Evolutionary conservation across 2,797 vertebrate genomes (phyloP).

Genomic region (Eospalax fontanierii): DNA sequence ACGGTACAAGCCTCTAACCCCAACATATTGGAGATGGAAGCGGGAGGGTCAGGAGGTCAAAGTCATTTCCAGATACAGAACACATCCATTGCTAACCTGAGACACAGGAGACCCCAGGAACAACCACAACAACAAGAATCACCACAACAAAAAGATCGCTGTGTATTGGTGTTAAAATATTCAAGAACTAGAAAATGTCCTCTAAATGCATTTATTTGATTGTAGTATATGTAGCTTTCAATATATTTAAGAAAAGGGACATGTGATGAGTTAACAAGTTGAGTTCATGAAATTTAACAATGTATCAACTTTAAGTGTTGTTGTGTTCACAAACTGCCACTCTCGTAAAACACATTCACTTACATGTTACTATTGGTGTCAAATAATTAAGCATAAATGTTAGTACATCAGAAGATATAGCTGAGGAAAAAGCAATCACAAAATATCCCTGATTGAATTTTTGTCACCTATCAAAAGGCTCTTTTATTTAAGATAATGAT

Average conservation of each 20-base stretch:
- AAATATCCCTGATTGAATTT: not conserved
- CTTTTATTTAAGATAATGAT: constrained; percentile 49
- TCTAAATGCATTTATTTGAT: not conserved
- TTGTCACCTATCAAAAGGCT: not conserved
- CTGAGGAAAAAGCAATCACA: not conserved
- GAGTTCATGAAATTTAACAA: not conserved
- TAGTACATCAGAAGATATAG: not conserved
- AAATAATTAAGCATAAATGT: constrained; percentile 24
- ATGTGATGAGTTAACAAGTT: constrained; percentile 1
- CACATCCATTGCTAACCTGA: not conserved
- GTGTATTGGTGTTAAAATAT: not conserved
- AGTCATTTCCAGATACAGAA: not conserved
- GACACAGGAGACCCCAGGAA: not conserved
- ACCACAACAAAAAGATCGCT: not conserved
- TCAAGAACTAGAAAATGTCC: constrained; percentile 15
- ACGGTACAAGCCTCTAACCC: too few species aligned
- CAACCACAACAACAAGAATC: not conserved
- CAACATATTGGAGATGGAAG: too few species aligned
- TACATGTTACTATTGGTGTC: not conserved
- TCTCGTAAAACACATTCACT: not conserved
- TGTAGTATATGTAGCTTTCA: not conserved
- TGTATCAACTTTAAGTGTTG: not conserved
- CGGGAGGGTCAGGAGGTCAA: not conserved
- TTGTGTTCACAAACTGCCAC: not conserved
- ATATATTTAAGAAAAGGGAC: not conserved